Conservation (phyloP, 2,113 vertebrate species). For the Typhlomys cinereus region DNA sequence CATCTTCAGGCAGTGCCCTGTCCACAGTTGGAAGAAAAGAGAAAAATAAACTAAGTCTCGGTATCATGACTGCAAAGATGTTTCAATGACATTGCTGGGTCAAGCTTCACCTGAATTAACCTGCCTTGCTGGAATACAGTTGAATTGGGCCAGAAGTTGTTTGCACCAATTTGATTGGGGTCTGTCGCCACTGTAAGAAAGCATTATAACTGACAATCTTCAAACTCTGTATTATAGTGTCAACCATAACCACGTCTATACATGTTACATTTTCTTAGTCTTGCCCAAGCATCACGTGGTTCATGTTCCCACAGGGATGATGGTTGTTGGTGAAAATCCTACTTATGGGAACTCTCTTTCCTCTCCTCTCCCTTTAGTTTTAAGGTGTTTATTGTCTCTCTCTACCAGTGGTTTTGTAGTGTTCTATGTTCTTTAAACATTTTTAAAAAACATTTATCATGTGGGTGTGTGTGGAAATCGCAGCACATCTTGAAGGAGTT, state of each 20-base stretch:
- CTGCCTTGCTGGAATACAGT: neutral
- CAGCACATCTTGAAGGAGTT: no score
- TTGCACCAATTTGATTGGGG: neutral
- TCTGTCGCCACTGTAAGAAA: neutral
- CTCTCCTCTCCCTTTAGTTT: neutral
- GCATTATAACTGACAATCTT: neutral
- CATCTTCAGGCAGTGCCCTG: neutral
- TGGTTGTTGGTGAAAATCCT: neutral
- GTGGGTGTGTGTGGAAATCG: no score
- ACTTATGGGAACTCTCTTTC: neutral
- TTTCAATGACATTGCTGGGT: neutral
- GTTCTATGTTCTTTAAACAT: neutral
- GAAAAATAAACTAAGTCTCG: neutral
- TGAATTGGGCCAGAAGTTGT: neutral
- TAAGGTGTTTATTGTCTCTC: neutral
- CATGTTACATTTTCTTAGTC: neutral
- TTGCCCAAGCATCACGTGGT: neutral
- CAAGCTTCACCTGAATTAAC: neutral
- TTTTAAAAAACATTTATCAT: no score
- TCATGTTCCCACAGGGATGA: neutral
- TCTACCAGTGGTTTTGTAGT: neutral
- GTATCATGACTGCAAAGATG: neutral
- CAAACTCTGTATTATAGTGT: neutral
- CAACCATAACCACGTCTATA: neutral
- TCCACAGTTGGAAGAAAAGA: neutral